Evolutionary conservation across 2,113 vertebrate genomes (phyloP).

Genomic region (Electrona antarctica): DNA sequence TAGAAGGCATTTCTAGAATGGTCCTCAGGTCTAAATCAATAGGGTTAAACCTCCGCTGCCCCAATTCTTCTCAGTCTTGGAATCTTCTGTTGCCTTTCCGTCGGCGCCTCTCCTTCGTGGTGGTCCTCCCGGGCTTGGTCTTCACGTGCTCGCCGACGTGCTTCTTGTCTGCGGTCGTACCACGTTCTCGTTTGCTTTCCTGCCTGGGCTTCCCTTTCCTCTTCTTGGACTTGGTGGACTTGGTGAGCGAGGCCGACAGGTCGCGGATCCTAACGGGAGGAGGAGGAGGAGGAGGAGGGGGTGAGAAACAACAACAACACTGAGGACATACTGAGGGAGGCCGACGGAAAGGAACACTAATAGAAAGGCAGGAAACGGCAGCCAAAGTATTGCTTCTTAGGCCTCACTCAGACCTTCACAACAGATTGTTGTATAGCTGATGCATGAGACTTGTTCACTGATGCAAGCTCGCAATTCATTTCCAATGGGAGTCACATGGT

Average conservation of each 20-base stretch:
- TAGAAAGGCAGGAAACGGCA: background rate
- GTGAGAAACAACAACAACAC: background rate
- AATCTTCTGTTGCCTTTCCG: conserved; percentile 79
- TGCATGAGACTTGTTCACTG: too few relatives aligned
- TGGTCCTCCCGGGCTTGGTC: conserved; percentile 75
- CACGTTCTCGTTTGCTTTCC: conserved; percentile 23
- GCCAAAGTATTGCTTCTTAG: too few relatives aligned
- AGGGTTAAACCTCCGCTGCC: background rate
- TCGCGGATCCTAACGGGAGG: conserved; percentile 83
- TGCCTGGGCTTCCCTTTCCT: conserved; percentile 58
- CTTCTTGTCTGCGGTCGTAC: conserved; percentile 56
- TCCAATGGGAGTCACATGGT: too few relatives aligned
- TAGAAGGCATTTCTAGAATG: too few relatives aligned
- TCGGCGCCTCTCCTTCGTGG: conserved; percentile 85
- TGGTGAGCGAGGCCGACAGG: conserved; percentile 85
- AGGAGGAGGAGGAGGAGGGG: too few relatives aligned
- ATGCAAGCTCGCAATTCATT: too few relatives aligned
- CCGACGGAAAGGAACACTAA: background rate
- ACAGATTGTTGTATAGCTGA: too few relatives aligned
- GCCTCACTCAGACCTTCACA: too few relatives aligned
- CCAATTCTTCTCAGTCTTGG: conserved; percentile 55
- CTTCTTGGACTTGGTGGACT: conserved; percentile 78
- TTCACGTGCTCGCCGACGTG: conserved; percentile 55
- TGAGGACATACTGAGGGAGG: background rate
- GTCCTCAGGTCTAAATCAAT: too few relatives aligned